Evolutionary conservation across 2,888 invertebrate genomes (phyloP).

Genomic region (Dicycla oo): DNA sequence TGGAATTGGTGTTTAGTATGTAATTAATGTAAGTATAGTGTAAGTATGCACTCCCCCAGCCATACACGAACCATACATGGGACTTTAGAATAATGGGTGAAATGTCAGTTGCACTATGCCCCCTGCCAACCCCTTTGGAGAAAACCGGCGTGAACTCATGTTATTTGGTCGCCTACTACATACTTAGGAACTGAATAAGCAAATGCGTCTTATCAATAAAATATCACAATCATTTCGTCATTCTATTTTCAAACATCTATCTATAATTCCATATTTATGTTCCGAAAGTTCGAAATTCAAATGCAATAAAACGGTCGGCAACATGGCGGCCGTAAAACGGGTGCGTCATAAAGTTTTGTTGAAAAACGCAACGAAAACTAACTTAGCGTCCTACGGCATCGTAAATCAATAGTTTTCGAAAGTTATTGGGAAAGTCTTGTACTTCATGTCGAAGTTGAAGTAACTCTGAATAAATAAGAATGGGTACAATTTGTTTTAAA

Average conservation of each 20-base stretch:
- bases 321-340: slow-evolving; percentile 55
- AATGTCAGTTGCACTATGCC: no score
- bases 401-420: slow-evolving; percentile 62
- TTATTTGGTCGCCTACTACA: neutral
- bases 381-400: slow-evolving; percentile 53
- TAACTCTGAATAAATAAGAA: slow-evolving; percentile 23
- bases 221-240: slow-evolving; percentile 11
- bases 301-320: slow-evolving; percentile 52
- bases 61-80: no score
- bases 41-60: no score
- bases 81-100: no score
- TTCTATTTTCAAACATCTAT: slow-evolving; percentile 34
- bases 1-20: no score
- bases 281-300: slow-evolving; percentile 54
- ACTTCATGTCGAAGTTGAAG: slow-evolving; percentile 11
- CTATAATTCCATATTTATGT: slow-evolving; percentile 47
- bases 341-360: slow-evolving; percentile 60
- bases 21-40: no score
- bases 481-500: slow-evolving; percentile 1
- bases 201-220: slow-evolving; percentile 18
- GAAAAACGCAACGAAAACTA: slow-evolving; percentile 63
- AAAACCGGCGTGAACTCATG: neutral
- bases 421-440: slow-evolving; percentile 40
- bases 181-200: neutral
- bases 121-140: no score